phyloP scores from a whole-genome alignment of 2,113 vertebrate species.

The Anhinga anhinga region DNA sequence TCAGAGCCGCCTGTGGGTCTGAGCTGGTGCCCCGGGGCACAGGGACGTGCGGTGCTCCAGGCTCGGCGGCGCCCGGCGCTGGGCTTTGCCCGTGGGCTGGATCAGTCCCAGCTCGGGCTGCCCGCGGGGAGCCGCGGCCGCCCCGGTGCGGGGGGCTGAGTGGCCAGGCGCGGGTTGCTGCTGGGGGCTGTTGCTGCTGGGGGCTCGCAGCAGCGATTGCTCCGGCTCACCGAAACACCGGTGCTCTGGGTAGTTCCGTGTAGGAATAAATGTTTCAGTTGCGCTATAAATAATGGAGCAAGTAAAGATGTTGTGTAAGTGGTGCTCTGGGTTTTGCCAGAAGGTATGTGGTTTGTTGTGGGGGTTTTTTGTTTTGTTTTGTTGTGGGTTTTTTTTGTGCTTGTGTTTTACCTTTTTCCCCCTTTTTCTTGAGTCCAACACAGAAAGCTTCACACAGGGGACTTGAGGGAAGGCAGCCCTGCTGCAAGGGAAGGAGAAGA shows the following conservation, averaged over 20 bases:
- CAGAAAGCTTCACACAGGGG: not conserved
- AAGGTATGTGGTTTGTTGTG: slow-evolving; percentile 72
- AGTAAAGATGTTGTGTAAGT: slow-evolving; percentile 81
- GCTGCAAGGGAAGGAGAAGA: slow-evolving; percentile 13
- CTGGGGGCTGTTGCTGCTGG: too few relatives aligned
- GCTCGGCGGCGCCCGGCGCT: rapidly evolving
- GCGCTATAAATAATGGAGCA: slow-evolving; percentile 89
- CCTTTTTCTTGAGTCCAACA: not conserved
- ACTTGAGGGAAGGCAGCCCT: slow-evolving; percentile 13
- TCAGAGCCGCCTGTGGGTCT: not conserved
- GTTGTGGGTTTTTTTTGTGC: not conserved
- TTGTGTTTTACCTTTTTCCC: not conserved
- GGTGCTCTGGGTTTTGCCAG: slow-evolving; percentile 84
- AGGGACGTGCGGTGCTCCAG: not conserved
- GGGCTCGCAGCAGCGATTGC: not conserved
- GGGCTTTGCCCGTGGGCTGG: not conserved
- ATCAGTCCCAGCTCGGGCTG: not conserved
- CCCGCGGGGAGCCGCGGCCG: not conserved
- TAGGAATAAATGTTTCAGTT: slow-evolving; percentile 91
- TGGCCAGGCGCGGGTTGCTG: not conserved
- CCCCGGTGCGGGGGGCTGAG: rapidly evolving
- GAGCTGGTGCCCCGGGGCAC: too few relatives aligned
- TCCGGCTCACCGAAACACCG: not conserved
- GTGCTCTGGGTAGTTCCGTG: slow-evolving; percentile 20
- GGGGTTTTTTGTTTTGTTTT: slow-evolving; percentile 40